Base-by-base conservation (phyloP, 1,140 invertebrate species). In the Zaprionus gabonicus region DNA sequence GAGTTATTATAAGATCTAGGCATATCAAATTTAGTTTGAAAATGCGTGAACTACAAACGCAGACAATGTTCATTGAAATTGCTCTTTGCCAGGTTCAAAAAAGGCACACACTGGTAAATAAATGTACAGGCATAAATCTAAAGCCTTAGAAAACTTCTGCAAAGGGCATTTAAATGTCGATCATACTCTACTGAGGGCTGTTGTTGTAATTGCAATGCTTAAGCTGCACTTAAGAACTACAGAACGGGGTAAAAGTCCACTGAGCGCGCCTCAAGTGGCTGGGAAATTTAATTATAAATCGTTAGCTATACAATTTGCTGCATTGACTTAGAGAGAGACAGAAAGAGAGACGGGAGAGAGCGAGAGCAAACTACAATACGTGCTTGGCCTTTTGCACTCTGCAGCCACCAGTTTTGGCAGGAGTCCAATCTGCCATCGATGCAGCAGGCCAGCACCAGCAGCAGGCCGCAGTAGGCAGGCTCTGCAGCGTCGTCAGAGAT, bases 201-300 rank as follows among this genome's bases (percentile, higher is more conserved):
- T 55, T 49, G 9, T 12, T 49, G 17, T 12, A 64, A 65, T 46
- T 65, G 69, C 46, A 60, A 7, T 65, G 62, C 53, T 66, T 71
- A 56, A 66, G 72, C 72, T 78, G 60, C 20, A 49, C 69, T 69
- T 70, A 60, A 66, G 74, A 71, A 51, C 58, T 68, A 36, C 6
- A 59, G 57, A 15, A 56, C 27, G 23, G 36, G 63, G 44, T 59
- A 66, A 76, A 73, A 73, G 75, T 69, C 64, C 64, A 69, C 41
- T 46, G 41, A 56, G 23, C 2, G 53, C 44, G 44, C 51, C 59
- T 36, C 55, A 27, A 46, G 41, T 46, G 41, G 7, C 17, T 46
- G 56, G 56, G 31, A 62, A 82, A 79, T 85, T 79, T 82, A 86
- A 85, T 85, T 86, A 82, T 79, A 86, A 80, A 71, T 66, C 63